Evolutionary conservation across 2,888 invertebrate genomes (phyloP), one percentile per base, ranked within the genome.

Genomic region (Drosophila algonquin): DNA sequence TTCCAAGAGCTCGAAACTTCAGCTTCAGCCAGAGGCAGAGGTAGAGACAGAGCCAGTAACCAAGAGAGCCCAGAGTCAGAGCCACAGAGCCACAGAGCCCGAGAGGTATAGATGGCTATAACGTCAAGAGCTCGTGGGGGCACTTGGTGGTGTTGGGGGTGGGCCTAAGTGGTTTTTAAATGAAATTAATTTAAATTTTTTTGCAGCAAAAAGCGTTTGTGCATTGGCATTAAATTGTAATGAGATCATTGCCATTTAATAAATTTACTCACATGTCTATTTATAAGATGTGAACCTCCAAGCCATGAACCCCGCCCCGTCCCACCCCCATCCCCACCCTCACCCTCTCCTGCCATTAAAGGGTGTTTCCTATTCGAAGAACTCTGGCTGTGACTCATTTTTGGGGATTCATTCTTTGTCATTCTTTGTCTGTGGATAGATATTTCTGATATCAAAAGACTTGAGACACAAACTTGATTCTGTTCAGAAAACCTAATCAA

Each of bases 91-190:
- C 24, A 24, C 56, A 35, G 4, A 40, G 63, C 35, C 12, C 21
- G 21, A 12, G 32, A 32, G 35, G 32, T 35, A 10, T 32, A 10
- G 10, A 32, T 35, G 4, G 35, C 63, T 50, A 8, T 35, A 24
- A 18, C 63, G 56, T 53, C 63, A 56, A 56, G 61, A 53, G 70
- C 56, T 47, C 64, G 63, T 63, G 68, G 59, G 68, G 68, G 76
- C 79, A 73, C 79, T 76, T 40, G 40, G 40, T 79, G 75, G 81
- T 65, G 65, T 81, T 85, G 89, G 84, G 85, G 85, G 85, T 87
- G 85, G 81, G 84, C 81, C 84, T 85, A 89, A 85, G 85, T 85
- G 89, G 80, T 81, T 85, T 85, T 85, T 85, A 85, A 85, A 89
- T 89, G 73, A 89, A 89, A 88, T 83, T 88, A 82, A 83, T 86